A percentile compares a stretch with the other conserved stretches of the same genome.
These are phyloP conservation scores for Eilema caniola DNA, from an alignment of 2,888 invertebrate genomes.

Conservation along the genomic window DNA sequence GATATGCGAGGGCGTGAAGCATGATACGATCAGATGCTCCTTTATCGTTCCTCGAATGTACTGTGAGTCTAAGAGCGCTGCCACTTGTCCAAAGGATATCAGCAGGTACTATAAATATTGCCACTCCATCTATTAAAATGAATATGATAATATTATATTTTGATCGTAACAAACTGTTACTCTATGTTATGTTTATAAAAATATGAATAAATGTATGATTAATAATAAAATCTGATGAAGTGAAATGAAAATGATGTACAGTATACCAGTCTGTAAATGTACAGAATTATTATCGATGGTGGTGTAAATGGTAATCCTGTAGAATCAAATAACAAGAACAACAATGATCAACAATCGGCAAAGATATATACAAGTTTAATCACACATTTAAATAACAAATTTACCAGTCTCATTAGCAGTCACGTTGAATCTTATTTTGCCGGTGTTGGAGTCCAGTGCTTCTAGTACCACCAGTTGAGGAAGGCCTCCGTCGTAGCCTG, in stretches of 20 bases:
- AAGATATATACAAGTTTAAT: not conserved
- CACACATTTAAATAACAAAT: constrained; percentile 21
- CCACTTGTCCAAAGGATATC: constrained; percentile 87
- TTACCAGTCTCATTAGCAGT: constrained; percentile 88
- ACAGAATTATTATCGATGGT: too few species aligned
- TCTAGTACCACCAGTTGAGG: constrained; percentile 94
- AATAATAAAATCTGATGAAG: too few species aligned
- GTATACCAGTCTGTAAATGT: too few species aligned
- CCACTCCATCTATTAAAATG: constrained; percentile 72
- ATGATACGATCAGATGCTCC: constrained; percentile 93
- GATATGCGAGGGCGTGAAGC: constrained; percentile 94
- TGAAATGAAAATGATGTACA: too few species aligned
- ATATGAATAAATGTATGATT: too few species aligned
- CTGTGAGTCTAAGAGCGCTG: constrained; percentile 71
- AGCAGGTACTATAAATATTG: constrained; percentile 85
- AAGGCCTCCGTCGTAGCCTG: constrained; percentile 96
- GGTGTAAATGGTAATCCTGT: too few species aligned
- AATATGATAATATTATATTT: not conserved
- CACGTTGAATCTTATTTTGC: constrained; percentile 90
- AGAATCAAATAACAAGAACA: too few species aligned
- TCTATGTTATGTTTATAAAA: too few species aligned
- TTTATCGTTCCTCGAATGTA: constrained; percentile 92
- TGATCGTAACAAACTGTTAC: not conserved
- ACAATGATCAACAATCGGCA: too few species aligned
- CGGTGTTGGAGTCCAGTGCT: constrained; percentile 91